Percentiles rank a stretch among this genome's conserved stretches.
Conservation (phyloP, 2,888 invertebrate genomes). For the Apantesis nais region DNA sequence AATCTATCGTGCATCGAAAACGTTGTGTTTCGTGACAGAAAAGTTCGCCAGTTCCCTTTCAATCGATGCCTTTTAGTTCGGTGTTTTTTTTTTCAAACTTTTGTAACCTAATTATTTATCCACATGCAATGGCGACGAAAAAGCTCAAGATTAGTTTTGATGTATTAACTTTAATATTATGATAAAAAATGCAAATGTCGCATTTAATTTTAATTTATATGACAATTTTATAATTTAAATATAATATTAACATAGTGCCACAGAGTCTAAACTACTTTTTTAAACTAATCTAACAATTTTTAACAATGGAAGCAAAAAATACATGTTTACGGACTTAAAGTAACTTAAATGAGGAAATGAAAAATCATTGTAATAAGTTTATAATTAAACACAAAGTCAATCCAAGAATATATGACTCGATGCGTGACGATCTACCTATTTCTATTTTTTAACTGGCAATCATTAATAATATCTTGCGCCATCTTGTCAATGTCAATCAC, state of each 20-base stretch:
- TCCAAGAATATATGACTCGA: not conserved
- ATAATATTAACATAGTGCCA: not conserved
- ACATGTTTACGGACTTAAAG: not conserved
- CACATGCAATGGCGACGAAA: conserved; percentile 56
- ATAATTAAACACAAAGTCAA: not conserved
- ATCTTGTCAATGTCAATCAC: not conserved
- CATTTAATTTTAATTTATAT: not conserved
- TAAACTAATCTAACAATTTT: not conserved
- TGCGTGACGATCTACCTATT: not conserved
- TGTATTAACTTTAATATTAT: conserved; percentile 5
- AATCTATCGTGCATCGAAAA: conserved; percentile 79
- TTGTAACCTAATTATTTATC: conserved; percentile 74
- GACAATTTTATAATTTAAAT: conserved; percentile 1
- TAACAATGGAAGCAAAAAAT: not conserved
- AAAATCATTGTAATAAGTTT: not conserved
- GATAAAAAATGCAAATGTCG: conserved; percentile 2
- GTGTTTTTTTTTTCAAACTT: conserved; percentile 53
- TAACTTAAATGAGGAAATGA: not conserved
- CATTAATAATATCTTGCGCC: not conserved
- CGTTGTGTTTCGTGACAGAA: conserved; percentile 75
- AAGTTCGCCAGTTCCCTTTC: conserved; percentile 65
- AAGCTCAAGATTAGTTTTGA: conserved; percentile 19
- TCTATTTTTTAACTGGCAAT: not conserved
- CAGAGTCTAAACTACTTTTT: not conserved
- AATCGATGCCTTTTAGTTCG: conserved; percentile 74